These are phyloP conservation scores for Bubo scandiacus DNA, from an alignment of 2,113 vertebrate species.

Conservation along the genomic window DNA sequence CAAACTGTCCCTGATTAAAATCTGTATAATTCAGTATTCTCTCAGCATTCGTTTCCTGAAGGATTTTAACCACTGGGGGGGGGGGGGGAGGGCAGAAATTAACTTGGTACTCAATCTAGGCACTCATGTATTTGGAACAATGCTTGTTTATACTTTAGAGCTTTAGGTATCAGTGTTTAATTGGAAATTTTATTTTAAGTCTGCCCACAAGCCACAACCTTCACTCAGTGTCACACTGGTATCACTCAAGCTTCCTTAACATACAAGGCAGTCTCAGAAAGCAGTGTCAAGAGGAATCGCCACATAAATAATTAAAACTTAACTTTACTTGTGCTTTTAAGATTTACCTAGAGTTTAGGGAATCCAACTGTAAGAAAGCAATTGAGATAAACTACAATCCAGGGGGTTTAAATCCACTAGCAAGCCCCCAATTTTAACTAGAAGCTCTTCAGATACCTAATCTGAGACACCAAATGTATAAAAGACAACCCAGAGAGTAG, in stretches of 20 bases:
- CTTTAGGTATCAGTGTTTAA: background rate
- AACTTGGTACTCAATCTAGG: background rate
- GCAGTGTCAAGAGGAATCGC: background rate
- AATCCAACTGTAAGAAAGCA: background rate
- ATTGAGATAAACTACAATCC: background rate
- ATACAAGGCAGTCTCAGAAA: background rate
- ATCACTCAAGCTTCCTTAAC: background rate
- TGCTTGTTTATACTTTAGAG: background rate
- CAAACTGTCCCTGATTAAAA: background rate
- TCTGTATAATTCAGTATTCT: background rate
- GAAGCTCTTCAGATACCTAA: background rate
- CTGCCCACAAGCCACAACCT: background rate
- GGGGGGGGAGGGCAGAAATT: fast-evolving
- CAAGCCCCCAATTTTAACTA: background rate
- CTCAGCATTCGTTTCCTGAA: background rate
- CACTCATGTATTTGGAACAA: background rate
- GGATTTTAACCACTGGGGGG: background rate
- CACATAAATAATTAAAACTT: background rate
- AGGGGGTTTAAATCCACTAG: background rate
- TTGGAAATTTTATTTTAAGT: background rate
- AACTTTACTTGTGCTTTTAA: background rate
- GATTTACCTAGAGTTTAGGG: background rate
- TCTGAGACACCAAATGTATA: background rate
- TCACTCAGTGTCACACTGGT: background rate
- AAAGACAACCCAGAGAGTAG: background rate